These are phyloP conservation scores for Oligia fasciuncula DNA, from an alignment of 2,888 invertebrate species.

Conservation along the genomic window DNA sequence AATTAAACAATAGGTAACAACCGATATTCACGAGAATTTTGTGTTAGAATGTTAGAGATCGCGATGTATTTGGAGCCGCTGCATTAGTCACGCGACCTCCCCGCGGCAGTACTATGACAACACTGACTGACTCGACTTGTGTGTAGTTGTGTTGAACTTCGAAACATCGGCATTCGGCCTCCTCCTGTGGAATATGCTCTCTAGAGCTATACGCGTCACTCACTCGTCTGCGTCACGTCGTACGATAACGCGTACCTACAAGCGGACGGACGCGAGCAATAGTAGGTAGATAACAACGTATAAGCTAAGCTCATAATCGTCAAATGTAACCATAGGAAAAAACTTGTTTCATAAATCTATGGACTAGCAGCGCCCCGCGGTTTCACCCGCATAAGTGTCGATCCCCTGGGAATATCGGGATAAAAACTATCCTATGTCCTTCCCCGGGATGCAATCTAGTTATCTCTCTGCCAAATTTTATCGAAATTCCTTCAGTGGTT, in stretches of 20 bases:
- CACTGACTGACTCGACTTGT: constrained; percentile 56
- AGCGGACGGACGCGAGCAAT: background rate
- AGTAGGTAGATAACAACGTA: background rate
- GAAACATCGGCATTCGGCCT: constrained; percentile 21
- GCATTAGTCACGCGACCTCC: constrained; percentile 57
- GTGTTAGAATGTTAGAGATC: constrained; percentile 31
- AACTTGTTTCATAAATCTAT: no score
- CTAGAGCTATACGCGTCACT: constrained; percentile 20
- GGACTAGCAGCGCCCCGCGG: no score
- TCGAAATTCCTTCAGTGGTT: no score
- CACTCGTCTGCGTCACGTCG: constrained; percentile 22
- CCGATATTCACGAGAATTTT: constrained; percentile 15
- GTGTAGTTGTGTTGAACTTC: constrained; percentile 22
- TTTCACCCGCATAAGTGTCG: no score
- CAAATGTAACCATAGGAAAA: background rate
- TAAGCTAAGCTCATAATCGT: background rate
- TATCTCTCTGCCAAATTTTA: no score
- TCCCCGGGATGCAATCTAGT: no score
- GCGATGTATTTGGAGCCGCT: constrained; percentile 35
- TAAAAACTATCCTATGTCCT: no score
- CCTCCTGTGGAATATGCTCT: constrained; percentile 17
- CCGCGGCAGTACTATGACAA: constrained; percentile 54
- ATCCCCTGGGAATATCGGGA: no score
- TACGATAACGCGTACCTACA: constrained; percentile 47
- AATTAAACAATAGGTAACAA: constrained; percentile 1